Evolutionary conservation across 23 tunicate genomes (phyloP).

Genomic region (Halocynthia roretzi): DNA sequence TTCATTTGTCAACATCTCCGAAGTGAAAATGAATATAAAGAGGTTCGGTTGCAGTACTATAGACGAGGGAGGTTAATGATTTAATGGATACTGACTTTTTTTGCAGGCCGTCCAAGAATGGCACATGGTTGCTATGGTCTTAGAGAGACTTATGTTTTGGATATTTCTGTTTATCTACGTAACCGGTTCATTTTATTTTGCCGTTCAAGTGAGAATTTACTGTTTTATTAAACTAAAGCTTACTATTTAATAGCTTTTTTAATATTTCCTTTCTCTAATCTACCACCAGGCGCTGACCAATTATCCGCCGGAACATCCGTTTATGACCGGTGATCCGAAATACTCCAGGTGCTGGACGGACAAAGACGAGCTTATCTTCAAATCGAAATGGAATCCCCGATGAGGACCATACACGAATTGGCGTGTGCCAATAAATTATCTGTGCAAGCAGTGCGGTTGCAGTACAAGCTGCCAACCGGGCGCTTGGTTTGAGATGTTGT

Average conservation of each 20-base stretch:
- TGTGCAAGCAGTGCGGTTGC: no score
- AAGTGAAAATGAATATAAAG: slow-evolving; percentile 11
- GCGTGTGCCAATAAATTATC: no score
- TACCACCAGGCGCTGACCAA: slow-evolving; percentile 41
- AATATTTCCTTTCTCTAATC: background rate
- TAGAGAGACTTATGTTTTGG: slow-evolving; percentile 52
- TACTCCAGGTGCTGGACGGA: slow-evolving; percentile 55
- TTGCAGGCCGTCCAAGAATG: slow-evolving; percentile 57
- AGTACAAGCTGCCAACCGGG: no score
- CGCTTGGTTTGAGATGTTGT: no score
- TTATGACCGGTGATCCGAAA: slow-evolving; percentile 52
- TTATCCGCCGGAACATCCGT: slow-evolving; percentile 61
- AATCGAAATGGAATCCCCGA: no score
- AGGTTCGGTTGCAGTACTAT: background rate
- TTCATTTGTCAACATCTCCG: slow-evolving; percentile 1
- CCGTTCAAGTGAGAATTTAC: slow-evolving; percentile 15
- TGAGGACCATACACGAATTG: no score
- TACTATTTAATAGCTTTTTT: background rate
- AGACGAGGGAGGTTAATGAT: background rate
- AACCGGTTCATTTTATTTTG: slow-evolving; percentile 38
- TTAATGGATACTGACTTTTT: background rate
- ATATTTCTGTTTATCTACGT: slow-evolving; percentile 28
- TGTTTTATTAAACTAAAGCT: background rate
- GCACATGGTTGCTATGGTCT: slow-evolving; percentile 66
- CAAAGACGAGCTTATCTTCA: no score